A percentile compares a stretch with the other conserved stretches of the same genome.
phyloP scores from a whole-genome alignment of 2,113 vertebrate genomes.

The Xiphophorus couchianus region DNA sequence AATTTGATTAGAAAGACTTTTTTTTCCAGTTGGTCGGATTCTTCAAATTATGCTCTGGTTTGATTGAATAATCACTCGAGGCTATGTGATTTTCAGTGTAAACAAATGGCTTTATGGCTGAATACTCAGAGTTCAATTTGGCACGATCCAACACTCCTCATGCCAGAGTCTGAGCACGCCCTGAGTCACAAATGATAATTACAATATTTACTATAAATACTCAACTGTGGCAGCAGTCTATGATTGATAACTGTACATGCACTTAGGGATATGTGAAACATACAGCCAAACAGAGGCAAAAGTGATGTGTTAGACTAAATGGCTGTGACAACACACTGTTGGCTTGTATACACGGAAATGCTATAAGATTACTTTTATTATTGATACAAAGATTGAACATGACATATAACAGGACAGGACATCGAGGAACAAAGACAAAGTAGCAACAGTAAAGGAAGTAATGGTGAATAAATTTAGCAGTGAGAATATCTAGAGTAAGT shows the following conservation, averaged over 20 bases:
- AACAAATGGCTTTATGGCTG: constrained; percentile 55
- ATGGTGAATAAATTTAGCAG: neutral
- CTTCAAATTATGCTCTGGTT: constrained; percentile 41
- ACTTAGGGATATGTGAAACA: constrained; percentile 9
- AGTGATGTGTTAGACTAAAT: constrained; percentile 50
- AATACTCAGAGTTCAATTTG: constrained; percentile 47
- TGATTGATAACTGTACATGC: constrained; percentile 13
- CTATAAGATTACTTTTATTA: neutral
- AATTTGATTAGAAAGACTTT: constrained; percentile 27
- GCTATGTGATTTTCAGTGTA: constrained; percentile 45
- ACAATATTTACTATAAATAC: constrained; percentile 43
- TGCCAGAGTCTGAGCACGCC: constrained; percentile 47
- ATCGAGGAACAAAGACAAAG: neutral
- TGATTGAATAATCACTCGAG: constrained; percentile 48
- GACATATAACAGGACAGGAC: neutral
- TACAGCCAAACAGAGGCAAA: constrained; percentile 15
- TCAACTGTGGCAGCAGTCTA: constrained; percentile 18
- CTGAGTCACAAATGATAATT: constrained; percentile 46
- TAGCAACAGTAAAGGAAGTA: neutral
- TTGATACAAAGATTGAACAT: constrained; percentile 1
- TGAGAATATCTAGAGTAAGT: neutral
- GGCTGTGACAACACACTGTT: constrained; percentile 43
- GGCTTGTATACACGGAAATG: constrained; percentile 59
- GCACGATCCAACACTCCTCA: constrained; percentile 11
- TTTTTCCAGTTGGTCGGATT: constrained; percentile 21